Base-by-base conservation (phyloP, 2,797 vertebrate genomes). In the Lepus townsendii region DNA sequence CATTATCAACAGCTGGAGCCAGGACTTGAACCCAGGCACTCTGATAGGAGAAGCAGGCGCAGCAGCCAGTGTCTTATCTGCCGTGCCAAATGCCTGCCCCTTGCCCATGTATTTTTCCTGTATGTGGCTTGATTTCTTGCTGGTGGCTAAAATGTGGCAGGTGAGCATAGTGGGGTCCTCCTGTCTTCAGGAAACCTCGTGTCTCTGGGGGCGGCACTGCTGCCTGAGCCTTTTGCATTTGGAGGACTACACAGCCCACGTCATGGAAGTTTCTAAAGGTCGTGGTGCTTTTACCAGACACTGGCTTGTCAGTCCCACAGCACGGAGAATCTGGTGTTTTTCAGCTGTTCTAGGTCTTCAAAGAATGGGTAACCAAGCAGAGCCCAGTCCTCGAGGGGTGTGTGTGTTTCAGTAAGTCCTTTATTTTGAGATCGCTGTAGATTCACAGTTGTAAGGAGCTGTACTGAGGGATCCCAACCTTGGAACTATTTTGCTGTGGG, bases 361-460 rank as follows among this genome's bases (percentile, higher is more conserved):
- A 50, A 76, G 75, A 60, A 57, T 75, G 69, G 77, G 17, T 30
- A 54, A 80, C 27, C 27, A 69, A 38, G 27, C 17, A 76, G n/a
- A 82, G 35, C 57, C 65, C 71, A 77, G 52, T 60, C 78, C 54
- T 72, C 52, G 30, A 50, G 79, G n/a, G 65, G 20, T 42, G 14
- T 32, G 2, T 35, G 30, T 68, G 32, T 77, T 93, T 77, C 80
- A 90, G 69, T 92, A 75, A 54, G n/a, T 11, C 83, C n/a, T 85
- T 95, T 83, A 78, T 94, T 92, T 93, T 68, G 90, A 93, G 71
- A 63, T 73, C 66, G 10, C 62, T 88, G 42, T 62, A 75, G 71
- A 63, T 72, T 91, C 79, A 85, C 8, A 42, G 26, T 91, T 76
- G 42, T 85, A 93, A 83, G 72, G 86, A 93, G 66, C 63, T 52